These are phyloP conservation scores for Stenoptilia bipunctidactyla DNA, from an alignment of 2,888 invertebrate genomes.

Conservation along the genomic window DNA sequence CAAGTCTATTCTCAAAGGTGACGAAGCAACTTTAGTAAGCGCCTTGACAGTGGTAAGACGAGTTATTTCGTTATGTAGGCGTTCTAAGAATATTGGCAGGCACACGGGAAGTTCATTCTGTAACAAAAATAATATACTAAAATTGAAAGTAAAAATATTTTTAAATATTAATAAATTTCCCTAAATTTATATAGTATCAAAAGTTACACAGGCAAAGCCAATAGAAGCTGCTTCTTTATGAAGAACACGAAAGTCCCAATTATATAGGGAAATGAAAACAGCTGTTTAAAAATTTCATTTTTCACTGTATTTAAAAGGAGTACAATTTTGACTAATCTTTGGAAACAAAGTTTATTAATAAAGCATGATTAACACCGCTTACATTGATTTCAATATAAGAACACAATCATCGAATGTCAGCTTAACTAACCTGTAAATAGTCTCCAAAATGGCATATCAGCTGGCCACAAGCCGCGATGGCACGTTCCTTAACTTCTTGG, in stretches of 20 bases:
- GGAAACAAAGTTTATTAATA: too few species aligned
- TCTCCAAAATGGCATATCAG: constrained; percentile 94
- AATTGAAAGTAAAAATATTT: too few species aligned
- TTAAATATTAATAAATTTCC: too few species aligned
- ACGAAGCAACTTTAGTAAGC: constrained; percentile 92
- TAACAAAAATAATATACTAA: constrained; percentile 18
- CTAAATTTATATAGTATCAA: too few species aligned
- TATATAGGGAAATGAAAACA: too few species aligned
- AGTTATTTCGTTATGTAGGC: constrained; percentile 97
- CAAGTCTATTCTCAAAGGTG: constrained; percentile 87
- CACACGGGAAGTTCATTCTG: constrained; percentile 83
- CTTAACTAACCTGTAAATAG: constrained; percentile 74
- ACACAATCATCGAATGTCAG: too few species aligned
- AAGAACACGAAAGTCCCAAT: too few species aligned
- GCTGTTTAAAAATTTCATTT: neutral
- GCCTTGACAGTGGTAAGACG: constrained; percentile 96
- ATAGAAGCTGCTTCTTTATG: too few species aligned
- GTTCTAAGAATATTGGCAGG: constrained; percentile 94
- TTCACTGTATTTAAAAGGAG: neutral
- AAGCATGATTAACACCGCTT: too few species aligned
- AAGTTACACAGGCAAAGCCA: too few species aligned
- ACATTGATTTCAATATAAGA: too few species aligned
- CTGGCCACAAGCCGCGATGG: constrained; percentile 97
- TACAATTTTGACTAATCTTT: neutral
- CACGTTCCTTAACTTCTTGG: constrained; percentile 98